A percentile compares a stretch with the other conserved stretches of the same genome.
These are phyloP conservation scores for Eudasyphora cyanicolor DNA, from an alignment of 2,888 invertebrate genomes.

Conservation along the genomic window DNA sequence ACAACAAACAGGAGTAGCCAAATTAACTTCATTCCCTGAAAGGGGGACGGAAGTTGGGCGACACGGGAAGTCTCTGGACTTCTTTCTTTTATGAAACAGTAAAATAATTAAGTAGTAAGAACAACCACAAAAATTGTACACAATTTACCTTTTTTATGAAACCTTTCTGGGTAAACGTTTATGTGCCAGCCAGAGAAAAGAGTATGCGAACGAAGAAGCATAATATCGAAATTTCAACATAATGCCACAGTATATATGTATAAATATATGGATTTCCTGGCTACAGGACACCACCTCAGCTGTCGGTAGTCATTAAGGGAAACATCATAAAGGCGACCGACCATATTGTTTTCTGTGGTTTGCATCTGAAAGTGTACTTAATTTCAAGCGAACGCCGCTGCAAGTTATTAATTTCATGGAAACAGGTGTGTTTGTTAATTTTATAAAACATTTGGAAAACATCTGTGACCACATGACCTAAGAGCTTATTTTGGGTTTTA, in stretches of 20 bases:
- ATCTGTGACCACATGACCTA: background rate
- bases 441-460: background rate
- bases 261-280: too few relatives aligned
- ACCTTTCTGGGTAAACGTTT: background rate
- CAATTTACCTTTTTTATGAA: slow-evolving; percentile 29
- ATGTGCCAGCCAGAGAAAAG: background rate
- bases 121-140: slow-evolving; percentile 3
- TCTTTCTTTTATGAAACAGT: slow-evolving; percentile 15
- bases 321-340: background rate
- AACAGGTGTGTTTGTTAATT: background rate
- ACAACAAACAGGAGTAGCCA: background rate
- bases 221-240: background rate
- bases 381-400: background rate
- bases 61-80: background rate
- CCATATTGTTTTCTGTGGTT: slow-evolving; percentile 2
- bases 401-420: background rate
- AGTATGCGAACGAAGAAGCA: background rate
- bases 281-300: background rate
- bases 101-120: slow-evolving; percentile 48
- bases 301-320: background rate
- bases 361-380: background rate
- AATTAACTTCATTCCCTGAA: background rate
- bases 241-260: background rate
- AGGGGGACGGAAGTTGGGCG: background rate
- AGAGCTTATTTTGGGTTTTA: background rate